A percentile compares a stretch with the other conserved stretches of the same genome.
Conservation (phyloP, 2,113 vertebrate genomes). For the Ramphastos sulfuratus region DNA sequence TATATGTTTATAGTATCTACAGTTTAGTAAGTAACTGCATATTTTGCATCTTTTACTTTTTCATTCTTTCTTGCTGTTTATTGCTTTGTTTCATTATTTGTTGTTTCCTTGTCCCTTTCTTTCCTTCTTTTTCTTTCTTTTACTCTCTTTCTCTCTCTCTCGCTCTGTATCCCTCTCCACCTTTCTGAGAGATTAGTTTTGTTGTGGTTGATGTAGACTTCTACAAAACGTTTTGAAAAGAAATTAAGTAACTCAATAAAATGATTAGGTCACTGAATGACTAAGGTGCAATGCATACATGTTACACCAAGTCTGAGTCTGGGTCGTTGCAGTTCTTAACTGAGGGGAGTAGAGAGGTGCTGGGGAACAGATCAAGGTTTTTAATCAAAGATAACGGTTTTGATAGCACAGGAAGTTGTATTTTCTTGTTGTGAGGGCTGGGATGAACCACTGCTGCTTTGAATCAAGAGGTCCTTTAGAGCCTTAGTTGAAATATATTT, state of each 20-base stretch:
- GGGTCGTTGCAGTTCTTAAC: background rate
- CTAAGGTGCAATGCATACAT: background rate
- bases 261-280: background rate
- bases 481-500: slow-evolving; percentile 51
- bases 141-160: background rate
- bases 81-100: background rate
- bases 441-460: slow-evolving; percentile 63
- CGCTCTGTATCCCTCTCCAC: background rate
- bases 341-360: background rate
- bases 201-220: slow-evolving; percentile 1
- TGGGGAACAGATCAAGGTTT: background rate
- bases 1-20: background rate
- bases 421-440: slow-evolving; percentile 53
- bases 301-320: slow-evolving; percentile 13
- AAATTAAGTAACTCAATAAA: background rate
- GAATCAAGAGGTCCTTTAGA: slow-evolving; percentile 59
- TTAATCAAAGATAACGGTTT: slow-evolving; percentile 1
- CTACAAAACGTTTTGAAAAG: background rate
- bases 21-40: background rate
- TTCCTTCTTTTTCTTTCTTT: background rate
- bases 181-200: background rate
- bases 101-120: background rate
- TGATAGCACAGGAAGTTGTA: slow-evolving; percentile 38
- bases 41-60: background rate
- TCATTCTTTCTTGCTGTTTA: background rate